Percentiles rank a stretch among this genome's conserved stretches.
Evolutionary conservation across 2,113 vertebrate genomes (phyloP).

Genomic region (Laticauda laticaudata): DNA sequence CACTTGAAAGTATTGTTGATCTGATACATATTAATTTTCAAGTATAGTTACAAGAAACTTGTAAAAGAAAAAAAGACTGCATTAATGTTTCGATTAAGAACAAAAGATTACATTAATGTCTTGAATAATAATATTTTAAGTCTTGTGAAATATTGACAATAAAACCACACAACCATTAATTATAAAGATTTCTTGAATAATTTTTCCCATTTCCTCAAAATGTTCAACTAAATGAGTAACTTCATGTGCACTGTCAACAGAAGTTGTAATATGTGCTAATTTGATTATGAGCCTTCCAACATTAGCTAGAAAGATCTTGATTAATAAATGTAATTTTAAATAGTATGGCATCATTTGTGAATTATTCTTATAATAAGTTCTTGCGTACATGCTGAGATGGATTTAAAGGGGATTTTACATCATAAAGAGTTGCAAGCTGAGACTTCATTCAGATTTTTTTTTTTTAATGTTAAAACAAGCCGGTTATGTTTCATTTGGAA

Average conservation of each 20-base stretch:
- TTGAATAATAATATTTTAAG: not conserved
- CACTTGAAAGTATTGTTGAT: not conserved
- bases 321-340: not conserved
- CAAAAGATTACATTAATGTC: not conserved
- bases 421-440: not conserved
- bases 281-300: not conserved
- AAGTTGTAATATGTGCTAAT: not conserved
- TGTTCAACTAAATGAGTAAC: not conserved
- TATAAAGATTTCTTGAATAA: not conserved
- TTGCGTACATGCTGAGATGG: not conserved
- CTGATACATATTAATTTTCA: not conserved
- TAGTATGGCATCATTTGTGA: not conserved
- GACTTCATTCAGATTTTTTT: not conserved
- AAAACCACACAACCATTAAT: not conserved
- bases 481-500: not conserved
- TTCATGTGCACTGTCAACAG: not conserved
- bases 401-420: not conserved
- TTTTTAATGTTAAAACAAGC: not conserved
- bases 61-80: not conserved
- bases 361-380: not conserved
- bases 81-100: not conserved
- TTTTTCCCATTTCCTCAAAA: not conserved
- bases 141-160: not conserved
- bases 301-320: not conserved
- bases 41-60: not conserved